phyloP scores from a whole-genome alignment of 2,113 vertebrate species.

The Gavialis gangeticus region DNA sequence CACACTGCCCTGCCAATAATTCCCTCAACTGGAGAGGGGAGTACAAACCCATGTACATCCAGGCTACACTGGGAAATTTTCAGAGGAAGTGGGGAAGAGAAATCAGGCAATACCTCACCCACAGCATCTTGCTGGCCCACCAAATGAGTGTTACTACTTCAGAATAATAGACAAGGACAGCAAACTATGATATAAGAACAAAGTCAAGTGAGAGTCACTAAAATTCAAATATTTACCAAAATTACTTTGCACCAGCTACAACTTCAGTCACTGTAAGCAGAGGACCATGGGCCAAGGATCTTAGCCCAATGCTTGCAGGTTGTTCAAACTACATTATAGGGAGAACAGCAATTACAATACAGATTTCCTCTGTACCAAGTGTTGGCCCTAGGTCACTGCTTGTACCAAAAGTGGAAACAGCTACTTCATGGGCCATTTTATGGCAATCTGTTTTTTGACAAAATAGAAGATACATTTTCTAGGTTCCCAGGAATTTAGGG shows the following conservation, averaged over 20 bases:
- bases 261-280: neutral
- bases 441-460: neutral
- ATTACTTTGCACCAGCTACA: neutral
- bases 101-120: no score
- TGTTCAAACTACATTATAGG: neutral
- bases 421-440: neutral
- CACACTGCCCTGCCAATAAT: no score
- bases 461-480: neutral
- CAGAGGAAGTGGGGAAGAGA: no score
- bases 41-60: no score
- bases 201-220: neutral
- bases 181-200: neutral
- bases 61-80: no score
- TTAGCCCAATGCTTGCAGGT: neutral
- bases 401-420: neutral
- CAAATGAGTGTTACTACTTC: no score
- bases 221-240: neutral
- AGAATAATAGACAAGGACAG: no score
- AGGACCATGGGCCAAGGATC: neutral
- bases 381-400: accelerated
- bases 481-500: neutral
- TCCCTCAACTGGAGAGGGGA: no score
- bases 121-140: no score
- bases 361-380: neutral
- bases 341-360: neutral